Conservation (phyloP, 2,113 vertebrate genomes). For the Ailurus styani region DNA sequence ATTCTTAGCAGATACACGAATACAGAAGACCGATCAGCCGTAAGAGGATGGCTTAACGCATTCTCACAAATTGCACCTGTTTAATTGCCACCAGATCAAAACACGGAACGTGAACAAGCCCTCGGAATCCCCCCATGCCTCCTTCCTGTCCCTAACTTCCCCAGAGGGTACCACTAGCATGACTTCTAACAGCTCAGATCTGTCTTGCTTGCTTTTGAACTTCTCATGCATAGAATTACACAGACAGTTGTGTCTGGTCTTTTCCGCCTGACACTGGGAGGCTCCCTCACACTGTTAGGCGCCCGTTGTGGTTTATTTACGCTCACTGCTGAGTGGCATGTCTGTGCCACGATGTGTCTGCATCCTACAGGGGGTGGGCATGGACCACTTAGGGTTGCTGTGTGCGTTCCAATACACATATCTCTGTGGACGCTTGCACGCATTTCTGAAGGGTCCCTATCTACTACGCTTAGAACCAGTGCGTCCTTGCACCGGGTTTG, state of each 20-base stretch:
- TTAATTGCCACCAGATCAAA: not conserved
- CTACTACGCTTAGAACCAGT: accelerated
- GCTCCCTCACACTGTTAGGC: not conserved
- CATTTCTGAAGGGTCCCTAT: not conserved
- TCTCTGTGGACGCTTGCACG: not conserved
- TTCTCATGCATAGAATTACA: not conserved
- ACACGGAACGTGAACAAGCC: not conserved
- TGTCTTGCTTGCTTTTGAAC: not conserved
- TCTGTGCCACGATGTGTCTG: not conserved
- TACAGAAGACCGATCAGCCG: not conserved
- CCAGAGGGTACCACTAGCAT: not conserved
- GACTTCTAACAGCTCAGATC: not conserved
- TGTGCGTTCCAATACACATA: not conserved
- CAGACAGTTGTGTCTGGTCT: not conserved
- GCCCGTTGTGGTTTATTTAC: not conserved
- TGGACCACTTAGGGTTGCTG: no score
- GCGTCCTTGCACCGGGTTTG: not conserved
- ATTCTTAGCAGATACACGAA: not conserved
- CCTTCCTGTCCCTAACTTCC: not conserved
- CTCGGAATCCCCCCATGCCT: not conserved
- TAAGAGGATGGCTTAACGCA: no score
- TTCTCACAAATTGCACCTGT: not conserved
- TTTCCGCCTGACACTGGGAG: not conserved
- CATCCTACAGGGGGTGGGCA: accelerated
- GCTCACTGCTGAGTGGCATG: not conserved